A percentile compares a stretch with the other conserved stretches of the same genome.
These are phyloP conservation scores for Ricordea florida DNA, from an alignment of 92 coral and sea anemone genomes.

Conservation along the genomic window DNA sequence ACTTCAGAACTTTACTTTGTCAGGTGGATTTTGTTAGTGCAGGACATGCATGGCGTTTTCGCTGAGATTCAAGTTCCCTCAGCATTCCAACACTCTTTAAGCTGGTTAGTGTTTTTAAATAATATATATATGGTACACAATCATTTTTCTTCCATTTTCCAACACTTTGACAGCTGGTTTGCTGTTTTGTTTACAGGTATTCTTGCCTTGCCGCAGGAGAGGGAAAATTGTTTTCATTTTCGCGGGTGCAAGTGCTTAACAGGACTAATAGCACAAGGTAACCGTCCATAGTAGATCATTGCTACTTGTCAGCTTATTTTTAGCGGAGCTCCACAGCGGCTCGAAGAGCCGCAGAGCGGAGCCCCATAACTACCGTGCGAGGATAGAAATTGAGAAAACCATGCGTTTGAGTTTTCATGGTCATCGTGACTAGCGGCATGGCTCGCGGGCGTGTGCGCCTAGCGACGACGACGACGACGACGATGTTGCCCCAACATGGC, in stretches of 20 bases:
- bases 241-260: conserved; percentile 29
- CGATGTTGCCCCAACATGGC: too few relatives aligned
- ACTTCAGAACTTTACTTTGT: conserved; percentile 2
- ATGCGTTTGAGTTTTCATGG: too few relatives aligned
- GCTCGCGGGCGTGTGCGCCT: too few relatives aligned
- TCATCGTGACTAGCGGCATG: too few relatives aligned
- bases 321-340: too few relatives aligned
- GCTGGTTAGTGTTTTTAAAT: neutral
- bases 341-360: too few relatives aligned
- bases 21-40: conserved; percentile 71
- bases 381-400: too few relatives aligned
- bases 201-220: conserved; percentile 46
- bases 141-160: neutral
- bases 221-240: conserved; percentile 43
- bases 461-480: too few relatives aligned
- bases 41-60: conserved; percentile 52
- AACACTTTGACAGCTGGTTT: neutral
- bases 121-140: conserved; percentile 6
- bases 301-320: neutral
- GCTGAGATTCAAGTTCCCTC: conserved; percentile 72
- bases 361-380: too few relatives aligned
- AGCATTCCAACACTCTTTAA: neutral
- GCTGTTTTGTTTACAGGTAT: conserved; percentile 15
- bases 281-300: neutral
- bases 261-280: conserved; percentile 65